Base-by-base conservation (phyloP, 2,113 vertebrate genomes). In the Dermatemys mawii region DNA sequence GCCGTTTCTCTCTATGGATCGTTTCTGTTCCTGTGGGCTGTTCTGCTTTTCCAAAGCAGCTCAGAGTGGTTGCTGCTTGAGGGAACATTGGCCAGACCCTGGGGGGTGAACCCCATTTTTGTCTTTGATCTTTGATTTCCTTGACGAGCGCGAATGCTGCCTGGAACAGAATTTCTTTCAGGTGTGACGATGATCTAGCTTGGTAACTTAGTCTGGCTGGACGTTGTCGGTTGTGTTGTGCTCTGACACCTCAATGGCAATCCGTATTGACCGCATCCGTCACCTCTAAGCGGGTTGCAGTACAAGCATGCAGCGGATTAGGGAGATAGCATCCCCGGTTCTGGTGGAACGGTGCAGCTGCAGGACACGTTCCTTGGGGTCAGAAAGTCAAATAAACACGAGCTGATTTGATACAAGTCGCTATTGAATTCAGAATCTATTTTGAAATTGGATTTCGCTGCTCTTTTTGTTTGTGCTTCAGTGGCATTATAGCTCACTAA, bases 151-250 rank as follows among this genome's bases (percentile, higher is more conserved):
- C 67, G 5, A 32, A 27, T 55, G 11, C 51, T 44, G 49, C 26
- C 24, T 38, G 41, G 32, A 5, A 17, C 57, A 60, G 29, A 60
- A 60, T 32, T 21, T 27, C 41, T 17, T 29, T 32, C 46, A 26
- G 32, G 19, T 70, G 49, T 88, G 82, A 75, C 6, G 29, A 51
- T 81, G 82, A 88, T 57, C 86, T 73, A 86, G 17, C 44, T 12
- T 90, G 95, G 85, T 88, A 97, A 97, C 92, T 93, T 89, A 70
- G 26, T 94, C 93, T 81, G 90, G 86, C 81, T 75, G 78, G 88
- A 80, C 73, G 78, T 78, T 76, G 29, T 51, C 89, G 96, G 92
- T 94, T 95, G 89, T 78, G 92, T 94, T 95, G 89, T 78, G 81
- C 86, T 91, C 86, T 88, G 57, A 90, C 84, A 92, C 60, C 78